Conservation (phyloP, 2,888 invertebrate genomes). For the Mamestra brassicae region DNA sequence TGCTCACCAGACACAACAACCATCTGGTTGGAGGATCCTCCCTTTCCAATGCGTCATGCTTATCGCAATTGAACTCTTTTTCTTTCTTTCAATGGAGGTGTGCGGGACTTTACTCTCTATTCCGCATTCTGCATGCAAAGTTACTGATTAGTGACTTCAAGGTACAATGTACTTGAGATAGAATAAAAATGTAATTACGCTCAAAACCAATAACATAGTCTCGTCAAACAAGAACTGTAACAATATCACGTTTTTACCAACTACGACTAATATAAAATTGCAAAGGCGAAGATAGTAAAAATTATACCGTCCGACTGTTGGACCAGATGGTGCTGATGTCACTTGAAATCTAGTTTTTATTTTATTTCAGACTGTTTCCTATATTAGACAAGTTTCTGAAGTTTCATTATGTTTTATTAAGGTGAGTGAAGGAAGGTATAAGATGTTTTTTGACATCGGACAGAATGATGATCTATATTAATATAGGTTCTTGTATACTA, state of each 20-base stretch:
- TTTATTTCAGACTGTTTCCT: constrained; percentile 50
- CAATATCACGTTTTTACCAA: background rate
- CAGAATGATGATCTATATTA: background rate
- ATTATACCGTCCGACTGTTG: constrained; percentile 43
- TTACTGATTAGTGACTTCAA: background rate
- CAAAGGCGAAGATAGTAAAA: constrained; percentile 50
- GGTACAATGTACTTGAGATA: no score
- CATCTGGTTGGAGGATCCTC: no score
- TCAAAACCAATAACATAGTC: background rate
- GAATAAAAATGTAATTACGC: no score
- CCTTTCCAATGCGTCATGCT: no score
- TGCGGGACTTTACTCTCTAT: no score
- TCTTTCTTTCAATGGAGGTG: no score
- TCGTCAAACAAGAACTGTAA: background rate
- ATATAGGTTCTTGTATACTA: no score
- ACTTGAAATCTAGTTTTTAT: constrained; percentile 54
- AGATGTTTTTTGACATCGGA: background rate
- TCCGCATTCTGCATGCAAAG: no score
- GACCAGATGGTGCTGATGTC: constrained; percentile 58
- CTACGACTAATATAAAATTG: constrained; percentile 31
- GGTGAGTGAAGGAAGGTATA: background rate
- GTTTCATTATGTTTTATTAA: constrained; percentile 46
- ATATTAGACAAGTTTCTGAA: constrained; percentile 61
- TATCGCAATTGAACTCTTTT: no score
- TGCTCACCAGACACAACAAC: no score